Percentiles rank a stretch among this genome's conserved stretches.
Evolutionary conservation across 2,113 vertebrate genomes (phyloP).

Genomic region (Conger conger): DNA sequence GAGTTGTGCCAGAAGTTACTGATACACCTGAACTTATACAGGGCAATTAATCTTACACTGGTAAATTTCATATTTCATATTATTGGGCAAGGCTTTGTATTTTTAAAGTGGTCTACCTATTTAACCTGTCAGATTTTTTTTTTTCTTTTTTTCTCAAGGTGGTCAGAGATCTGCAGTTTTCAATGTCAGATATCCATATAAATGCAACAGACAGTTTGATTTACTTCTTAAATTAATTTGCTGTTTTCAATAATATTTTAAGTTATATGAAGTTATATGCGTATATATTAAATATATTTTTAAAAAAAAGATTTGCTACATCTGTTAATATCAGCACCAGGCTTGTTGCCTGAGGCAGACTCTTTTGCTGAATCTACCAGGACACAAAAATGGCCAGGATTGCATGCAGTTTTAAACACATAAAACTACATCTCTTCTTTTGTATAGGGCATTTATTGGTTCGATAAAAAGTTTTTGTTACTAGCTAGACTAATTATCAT

Average conservation of each 20-base stretch:
- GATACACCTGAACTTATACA: conserved; percentile 27
- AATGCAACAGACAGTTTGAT: background rate
- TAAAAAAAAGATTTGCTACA: too few species aligned
- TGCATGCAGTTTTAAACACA: too few species aligned
- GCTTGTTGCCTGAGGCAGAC: too few species aligned
- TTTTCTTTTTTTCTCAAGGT: background rate
- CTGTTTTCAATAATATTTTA: too few species aligned
- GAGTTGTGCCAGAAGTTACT: conserved; percentile 62
- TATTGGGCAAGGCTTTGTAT: background rate
- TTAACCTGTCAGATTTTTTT: background rate
- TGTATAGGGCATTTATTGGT: too few species aligned
- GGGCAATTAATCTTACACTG: conserved; percentile 15
- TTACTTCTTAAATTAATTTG: too few species aligned
- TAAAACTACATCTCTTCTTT: too few species aligned
- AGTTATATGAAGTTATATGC: too few species aligned
- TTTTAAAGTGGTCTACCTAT: background rate
- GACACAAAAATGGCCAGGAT: too few species aligned
- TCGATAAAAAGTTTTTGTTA: background rate
- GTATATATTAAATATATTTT: too few species aligned
- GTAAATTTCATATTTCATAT: background rate
- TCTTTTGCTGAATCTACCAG: too few species aligned
- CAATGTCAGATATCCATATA: background rate
- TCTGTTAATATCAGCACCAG: too few species aligned
- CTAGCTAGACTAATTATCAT: background rate
- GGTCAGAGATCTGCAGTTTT: background rate